Percentiles rank a stretch among this genome's conserved stretches.
These are phyloP conservation scores for Bibio marci DNA, from an alignment of 2,888 invertebrate genomes.

Conservation along the genomic window DNA sequence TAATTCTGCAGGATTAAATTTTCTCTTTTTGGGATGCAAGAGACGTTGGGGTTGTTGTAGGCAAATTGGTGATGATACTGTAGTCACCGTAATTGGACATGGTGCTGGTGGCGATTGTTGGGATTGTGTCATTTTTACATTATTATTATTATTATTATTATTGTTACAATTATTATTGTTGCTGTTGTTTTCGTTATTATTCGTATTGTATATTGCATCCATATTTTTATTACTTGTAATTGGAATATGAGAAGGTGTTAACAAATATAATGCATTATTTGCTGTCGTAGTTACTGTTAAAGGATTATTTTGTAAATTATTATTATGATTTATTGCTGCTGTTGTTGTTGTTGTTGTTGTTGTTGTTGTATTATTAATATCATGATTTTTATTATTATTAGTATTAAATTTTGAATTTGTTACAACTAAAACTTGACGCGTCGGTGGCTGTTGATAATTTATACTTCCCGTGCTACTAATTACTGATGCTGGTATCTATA, in stretches of 20 bases:
- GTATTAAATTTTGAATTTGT: slow-evolving; percentile 6
- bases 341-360: slow-evolving; percentile 10
- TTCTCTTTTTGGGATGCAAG: slow-evolving; percentile 83
- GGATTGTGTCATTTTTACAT: neutral
- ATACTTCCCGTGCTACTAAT: slow-evolving; percentile 41
- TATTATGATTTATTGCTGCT: neutral
- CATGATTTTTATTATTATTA: neutral
- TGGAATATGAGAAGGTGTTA: too few species aligned
- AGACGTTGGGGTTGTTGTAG: slow-evolving; percentile 23
- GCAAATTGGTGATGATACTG: slow-evolving; percentile 1
- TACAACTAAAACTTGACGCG: slow-evolving; percentile 16
- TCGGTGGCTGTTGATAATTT: slow-evolving; percentile 20
- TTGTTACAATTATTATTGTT: neutral
- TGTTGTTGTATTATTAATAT: slow-evolving; percentile 1
- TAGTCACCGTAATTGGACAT: slow-evolving; percentile 20
- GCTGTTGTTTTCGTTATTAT: too few species aligned
- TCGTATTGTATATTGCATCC: neutral
- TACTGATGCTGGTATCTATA: slow-evolving; percentile 38
- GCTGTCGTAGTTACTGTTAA: slow-evolving; percentile 31
- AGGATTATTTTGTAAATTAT: slow-evolving; percentile 15
- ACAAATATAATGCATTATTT: slow-evolving; percentile 17
- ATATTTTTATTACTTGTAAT: neutral
- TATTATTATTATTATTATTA: neutral
- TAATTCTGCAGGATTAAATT: slow-evolving; percentile 29
- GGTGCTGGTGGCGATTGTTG: neutral